phyloP scores from a whole-genome alignment of 1,140 invertebrate species.

The Meloidogyne exigua region DNA sequence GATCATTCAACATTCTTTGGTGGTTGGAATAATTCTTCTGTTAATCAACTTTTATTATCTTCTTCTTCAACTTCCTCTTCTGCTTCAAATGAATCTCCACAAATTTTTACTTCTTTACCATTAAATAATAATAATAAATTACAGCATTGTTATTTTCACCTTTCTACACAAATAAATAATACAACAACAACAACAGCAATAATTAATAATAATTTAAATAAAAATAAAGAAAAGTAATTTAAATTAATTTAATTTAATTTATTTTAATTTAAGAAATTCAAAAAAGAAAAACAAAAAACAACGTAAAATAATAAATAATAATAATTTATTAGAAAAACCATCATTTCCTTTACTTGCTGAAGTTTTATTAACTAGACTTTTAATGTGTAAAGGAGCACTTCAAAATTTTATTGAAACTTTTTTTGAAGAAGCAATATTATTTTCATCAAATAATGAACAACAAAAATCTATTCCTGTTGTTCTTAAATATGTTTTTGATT shows the following conservation, averaged over 20 bases:
- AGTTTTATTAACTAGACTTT: constrained; percentile 84
- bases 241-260: background rate
- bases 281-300: background rate
- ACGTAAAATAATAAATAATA: background rate
- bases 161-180: background rate
- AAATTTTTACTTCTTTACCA: background rate
- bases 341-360: constrained; percentile 76
- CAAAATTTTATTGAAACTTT: constrained; percentile 96
- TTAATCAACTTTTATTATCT: constrained; percentile 70
- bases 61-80: constrained; percentile 66
- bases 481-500: constrained; percentile 91
- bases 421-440: constrained; percentile 50
- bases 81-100: constrained; percentile 6
- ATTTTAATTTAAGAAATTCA: background rate
- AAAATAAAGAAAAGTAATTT: constrained; percentile 1
- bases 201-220: background rate
- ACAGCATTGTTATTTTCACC: background rate
- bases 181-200: background rate
- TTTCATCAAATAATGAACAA: constrained; percentile 17
- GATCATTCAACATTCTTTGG: constrained; percentile 67
- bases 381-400: constrained; percentile 85
- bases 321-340: background rate
- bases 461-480: constrained; percentile 78
- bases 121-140: constrained; percentile 1
- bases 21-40: constrained; percentile 72